Base-by-base conservation (phyloP, 2,888 invertebrate species). In the Morpho deidamia region DNA sequence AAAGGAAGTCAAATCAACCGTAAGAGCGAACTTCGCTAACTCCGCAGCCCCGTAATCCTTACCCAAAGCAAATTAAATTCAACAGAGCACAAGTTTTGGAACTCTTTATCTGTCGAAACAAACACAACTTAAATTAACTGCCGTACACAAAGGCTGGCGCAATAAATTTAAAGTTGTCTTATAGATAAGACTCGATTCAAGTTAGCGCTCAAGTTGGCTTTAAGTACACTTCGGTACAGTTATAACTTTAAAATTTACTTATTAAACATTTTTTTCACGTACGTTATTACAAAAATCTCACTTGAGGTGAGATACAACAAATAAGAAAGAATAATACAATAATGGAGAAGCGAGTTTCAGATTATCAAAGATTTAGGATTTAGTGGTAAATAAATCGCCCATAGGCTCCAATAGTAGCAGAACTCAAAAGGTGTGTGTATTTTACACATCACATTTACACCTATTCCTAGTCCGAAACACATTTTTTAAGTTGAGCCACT, bases 151-250 rank as follows among this genome's bases (percentile, higher is more conserved):
- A 40, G 48, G 50, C 39, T 33, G 39, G 32, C 44, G 59, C 44
- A 50, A 51, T 59, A 59, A 59, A 59, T 59, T 59, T 49, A 49
- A 54, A 57, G 55, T 59, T 58, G 60, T 54, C 55, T 45, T 42
- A 32, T 39, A 59, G 59, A 59, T 59, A 59, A 59, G 48, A 33
- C 46, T 50, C 33, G 33, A 53, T 32, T 39, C 47, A 47, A 55
- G 35, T 50, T 53, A 39, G 49, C 39, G 38, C 11, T 32, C 10
- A 43, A 43, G 45, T 56, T 51, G 32, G 11, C 11, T 38, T 8
- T 11, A 11, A 37, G 37, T 38, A 42, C 38, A 38, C 23, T 33
- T 37, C n/a, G n/a, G n/a, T n/a, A 49, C 9, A n/a, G 7, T 5
- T 47, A 42, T 23, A 23, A 23, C 2, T 5, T 23, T 5, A 23